Evolutionary conservation across 2,797 vertebrate species (phyloP), one percentile per base, ranked within the genome.

Genomic region (Myotis findleyi): DNA sequence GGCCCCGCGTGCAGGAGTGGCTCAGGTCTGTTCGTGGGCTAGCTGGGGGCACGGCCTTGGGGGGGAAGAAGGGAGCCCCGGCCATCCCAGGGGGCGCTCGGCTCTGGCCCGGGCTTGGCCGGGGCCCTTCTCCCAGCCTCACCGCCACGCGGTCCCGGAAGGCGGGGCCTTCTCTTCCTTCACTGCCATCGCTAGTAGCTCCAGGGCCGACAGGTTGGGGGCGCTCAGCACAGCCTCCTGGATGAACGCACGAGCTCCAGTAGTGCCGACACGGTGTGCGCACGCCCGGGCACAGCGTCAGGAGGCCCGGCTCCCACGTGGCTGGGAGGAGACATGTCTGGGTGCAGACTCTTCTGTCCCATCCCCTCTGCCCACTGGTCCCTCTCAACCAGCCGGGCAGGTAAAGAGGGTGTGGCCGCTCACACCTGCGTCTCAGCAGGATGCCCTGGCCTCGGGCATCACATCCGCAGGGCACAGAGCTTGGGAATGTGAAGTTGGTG

Each of bases 131-230:
- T 49, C 47, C 47, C 47, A 14, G 47, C 3, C 13, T 4, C 47
- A 0, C 47, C 14, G 11, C 21, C 7, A 1, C 49, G 30, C 30
- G 18, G 25, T 47, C 13, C 2, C 0, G 0, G 14, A 64, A 57
- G 21, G 5, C 2, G 47, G 68, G 14, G 27, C 3, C 12, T 14
- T 8, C 83, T 47, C 44, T 73, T 82, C n/a, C n/a, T 13, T 93
- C 49, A 33, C 49, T 17, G n/a, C 16, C 9, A 0, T 44, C 0
- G 2, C 44, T 44, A 1, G 11, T 47, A 4, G 47, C 13, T 49
- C 47, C 47, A 49, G 13, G 47, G 5, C 47, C 20, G 17, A 16
- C 3, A 2, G 17, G 14, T 49, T 62, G 9, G 16, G 57, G 33
- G 17, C 49, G 13, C 59, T 93, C 73, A 64, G 73, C 64, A n/a